Percentiles rank a stretch among this genome's conserved stretches.
phyloP scores from a whole-genome alignment of 2,113 vertebrate genomes.

The Arvicanthis niloticus region DNA sequence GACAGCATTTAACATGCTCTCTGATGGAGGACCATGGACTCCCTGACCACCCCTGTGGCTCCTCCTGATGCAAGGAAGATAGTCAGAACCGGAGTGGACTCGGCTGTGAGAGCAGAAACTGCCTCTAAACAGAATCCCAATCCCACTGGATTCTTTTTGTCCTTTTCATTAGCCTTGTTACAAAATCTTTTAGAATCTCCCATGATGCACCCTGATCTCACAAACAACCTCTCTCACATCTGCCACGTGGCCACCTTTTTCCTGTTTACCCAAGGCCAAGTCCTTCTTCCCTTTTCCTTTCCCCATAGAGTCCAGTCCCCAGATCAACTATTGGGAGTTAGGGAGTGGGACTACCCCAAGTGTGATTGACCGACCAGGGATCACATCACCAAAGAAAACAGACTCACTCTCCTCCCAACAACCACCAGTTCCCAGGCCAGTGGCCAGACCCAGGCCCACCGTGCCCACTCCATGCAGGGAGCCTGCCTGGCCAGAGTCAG shows the following conservation, averaged over 20 bases:
- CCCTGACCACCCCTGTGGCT: fast-evolving
- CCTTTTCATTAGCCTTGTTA: not conserved
- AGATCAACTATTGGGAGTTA: not conserved
- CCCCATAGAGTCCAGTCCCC: not conserved
- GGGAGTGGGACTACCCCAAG: not conserved
- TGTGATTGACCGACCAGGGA: not conserved
- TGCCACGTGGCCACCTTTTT: fast-evolving
- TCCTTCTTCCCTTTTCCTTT: not conserved
- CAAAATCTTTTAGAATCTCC: not conserved
- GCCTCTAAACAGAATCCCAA: fast-evolving
- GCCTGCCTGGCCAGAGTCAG: not conserved
- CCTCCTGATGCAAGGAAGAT: fast-evolving
- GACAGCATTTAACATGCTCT: not conserved
- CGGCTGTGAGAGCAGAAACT: not conserved
- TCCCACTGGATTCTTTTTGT: not conserved
- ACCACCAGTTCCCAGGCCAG: not conserved
- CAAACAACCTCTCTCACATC: too few relatives aligned
- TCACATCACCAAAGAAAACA: not conserved
- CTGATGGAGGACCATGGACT: not conserved
- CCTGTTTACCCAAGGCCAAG: not conserved
- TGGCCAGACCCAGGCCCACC: too few relatives aligned
- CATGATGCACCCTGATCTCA: not conserved
- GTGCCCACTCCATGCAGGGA: too few relatives aligned
- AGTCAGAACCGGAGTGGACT: not conserved
- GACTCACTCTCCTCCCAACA: not conserved